These are phyloP conservation scores for Mnemiopsis leidyi DNA, from an alignment of 37 sponge, comb jelly and placozoan genomes.

Conservation along the genomic window DNA sequence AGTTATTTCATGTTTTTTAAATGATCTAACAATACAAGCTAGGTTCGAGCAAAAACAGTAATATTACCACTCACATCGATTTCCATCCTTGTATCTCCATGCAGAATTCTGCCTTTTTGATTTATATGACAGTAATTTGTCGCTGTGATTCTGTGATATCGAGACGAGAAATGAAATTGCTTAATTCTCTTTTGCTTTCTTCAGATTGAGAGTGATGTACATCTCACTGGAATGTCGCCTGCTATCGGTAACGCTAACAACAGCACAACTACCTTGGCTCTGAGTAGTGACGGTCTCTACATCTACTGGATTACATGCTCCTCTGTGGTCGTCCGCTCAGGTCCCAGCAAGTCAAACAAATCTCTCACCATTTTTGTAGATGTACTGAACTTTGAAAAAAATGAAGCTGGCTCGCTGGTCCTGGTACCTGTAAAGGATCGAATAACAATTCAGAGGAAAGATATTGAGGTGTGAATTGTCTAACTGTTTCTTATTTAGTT, in stretches of 20 bases:
- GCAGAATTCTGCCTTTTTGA: too few relatives aligned
- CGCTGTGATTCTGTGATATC: too few relatives aligned
- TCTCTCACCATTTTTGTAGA: constrained; percentile 62
- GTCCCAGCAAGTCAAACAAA: constrained; percentile 40
- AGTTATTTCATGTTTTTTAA: too few relatives aligned
- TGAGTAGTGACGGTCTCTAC: constrained; percentile 75
- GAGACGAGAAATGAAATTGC: too few relatives aligned
- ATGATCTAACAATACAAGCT: too few relatives aligned
- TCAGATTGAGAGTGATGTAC: constrained; percentile 23
- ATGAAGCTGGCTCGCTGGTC: neutral
- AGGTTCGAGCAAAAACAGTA: too few relatives aligned
- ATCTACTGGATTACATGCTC: constrained; percentile 73
- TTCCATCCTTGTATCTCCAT: too few relatives aligned
- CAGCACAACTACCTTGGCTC: constrained; percentile 68
- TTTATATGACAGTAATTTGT: too few relatives aligned
- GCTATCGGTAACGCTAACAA: constrained; percentile 26
- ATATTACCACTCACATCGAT: too few relatives aligned
- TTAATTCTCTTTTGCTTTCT: too few relatives aligned
- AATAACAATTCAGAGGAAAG: constrained; percentile 33
- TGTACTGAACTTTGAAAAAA: constrained; percentile 5
- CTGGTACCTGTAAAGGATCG: constrained; percentile 22
- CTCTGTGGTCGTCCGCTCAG: constrained; percentile 47
- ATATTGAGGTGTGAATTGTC: constrained; percentile 27
- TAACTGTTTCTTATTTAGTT: neutral
- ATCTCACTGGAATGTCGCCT: neutral